Base-by-base conservation (phyloP, 2,888 invertebrate species). In the Parasteatoda lunata region DNA sequence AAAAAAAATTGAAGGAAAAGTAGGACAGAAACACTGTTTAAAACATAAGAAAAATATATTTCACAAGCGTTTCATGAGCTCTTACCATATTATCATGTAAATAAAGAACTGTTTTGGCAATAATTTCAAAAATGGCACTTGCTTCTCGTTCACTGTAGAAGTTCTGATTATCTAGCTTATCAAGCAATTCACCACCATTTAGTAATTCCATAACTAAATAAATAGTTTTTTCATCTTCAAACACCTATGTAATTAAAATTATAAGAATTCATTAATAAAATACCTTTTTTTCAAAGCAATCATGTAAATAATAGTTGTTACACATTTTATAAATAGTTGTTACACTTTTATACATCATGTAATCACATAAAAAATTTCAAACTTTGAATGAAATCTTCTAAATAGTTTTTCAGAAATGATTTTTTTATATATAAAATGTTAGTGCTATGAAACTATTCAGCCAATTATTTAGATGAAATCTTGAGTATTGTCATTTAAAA, bases 201-300 rank as follows among this genome's bases (percentile, higher is more conserved):
- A 99, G 94, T 89, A 98, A 93, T 92, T 99, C 99, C 92, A 97
- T 95, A 48, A 99, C 97, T 89, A 99, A 94, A 91, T 97, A 97
- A 48, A 98, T 96, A 83, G 96, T 95, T 75, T 94, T 94, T 9
- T 95, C 95, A 91, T 98, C 98, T 91, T 94, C 94, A 91, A 94
- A 94, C n/a, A 94, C 93, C 93, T 94, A 84, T 65, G 77, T 77
- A 5, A 59, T 30, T 30, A 30, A 30, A 30, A 30, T 30, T 0
- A 30, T 30, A 30, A 30, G 30, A 30, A 30, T 30, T 30, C 30
- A 30, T 30, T 30, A 30, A 30, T 30, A 30, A 30, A 30, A 30
- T 30, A 2, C 30, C 30, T 30, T 30, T 30, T n/a, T 30, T 30
- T 30, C 30, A 30, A 30, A 30, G 30, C 2, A 30, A 1, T 30